Evolutionary conservation across 2,888 invertebrate genomes (phyloP), one percentile per base, ranked within the genome.

Genomic region (Hemaris fuciformis): DNA sequence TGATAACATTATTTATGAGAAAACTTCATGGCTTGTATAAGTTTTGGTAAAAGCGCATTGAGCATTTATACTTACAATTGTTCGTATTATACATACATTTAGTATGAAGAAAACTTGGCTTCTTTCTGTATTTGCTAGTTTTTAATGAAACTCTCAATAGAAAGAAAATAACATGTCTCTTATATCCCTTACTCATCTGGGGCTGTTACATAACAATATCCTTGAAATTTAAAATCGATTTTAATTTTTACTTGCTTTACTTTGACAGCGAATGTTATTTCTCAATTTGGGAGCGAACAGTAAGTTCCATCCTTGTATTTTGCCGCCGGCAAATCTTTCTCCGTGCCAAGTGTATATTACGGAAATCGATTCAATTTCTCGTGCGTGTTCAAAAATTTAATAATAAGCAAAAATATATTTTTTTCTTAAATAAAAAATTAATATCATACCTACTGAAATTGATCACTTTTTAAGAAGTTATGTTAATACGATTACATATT

Each of bases 1-100:
- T 53, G 59, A 59, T 62, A 62, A 59, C 58, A 41, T 62, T 62
- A 62, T 62, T 62, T 62, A 62, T 62, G 58, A 42, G 34, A 58
- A 62, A 62, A 62, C 18, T 62, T 62, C 46, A 20, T 31, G 42
- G 46, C 59, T 62, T 48, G 27, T n/a, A 48, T 18, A 58, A 62
- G 41, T 62, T 62, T 41, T 59, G 48, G 42, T 62, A 61, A 34
- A 43, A 62, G 43, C 58, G 31, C 31, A 61, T 61, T 31, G 31
- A 61, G 43, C 13, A 22, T 48, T 53, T 60, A 41, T 60, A 27
- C 25, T 34, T 38, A 57, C 53, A 53, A 27, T 34, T 41, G 41
- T 57, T 41, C n/a, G 57, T 23, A 41, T n/a, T n/a, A n/a, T 38
- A 27, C 18, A 15, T 27, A 18, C 31, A 31, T 53, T 53, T 27